These are phyloP conservation scores for Polietes domitor DNA, from an alignment of 2,888 invertebrate species.

Conservation along the genomic window DNA sequence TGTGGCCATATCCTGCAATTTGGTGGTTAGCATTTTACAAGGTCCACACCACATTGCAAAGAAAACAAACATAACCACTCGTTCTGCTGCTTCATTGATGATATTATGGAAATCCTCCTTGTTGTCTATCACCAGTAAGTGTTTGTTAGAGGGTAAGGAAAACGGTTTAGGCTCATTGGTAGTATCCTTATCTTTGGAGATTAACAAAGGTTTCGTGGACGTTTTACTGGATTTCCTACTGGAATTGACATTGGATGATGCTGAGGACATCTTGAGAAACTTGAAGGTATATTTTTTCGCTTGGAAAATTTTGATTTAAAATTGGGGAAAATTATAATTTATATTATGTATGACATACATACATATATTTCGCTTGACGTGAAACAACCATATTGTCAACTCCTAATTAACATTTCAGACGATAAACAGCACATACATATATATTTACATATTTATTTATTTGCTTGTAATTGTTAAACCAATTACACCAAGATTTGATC, in stretches of 20 bases:
- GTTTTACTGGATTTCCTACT: not conserved
- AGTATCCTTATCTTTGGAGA: not conserved
- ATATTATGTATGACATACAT: too few species aligned
- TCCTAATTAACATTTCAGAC: too few species aligned
- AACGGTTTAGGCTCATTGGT: not conserved
- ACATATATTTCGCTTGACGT: too few species aligned
- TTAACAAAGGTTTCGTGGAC: slow-evolving; percentile 22
- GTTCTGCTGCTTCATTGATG: slow-evolving; percentile 88
- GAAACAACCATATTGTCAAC: too few species aligned
- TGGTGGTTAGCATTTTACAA: slow-evolving; percentile 92
- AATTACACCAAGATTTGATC: too few species aligned
- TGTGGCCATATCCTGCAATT: slow-evolving; percentile 86
- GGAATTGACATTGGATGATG: not conserved
- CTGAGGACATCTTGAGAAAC: not conserved
- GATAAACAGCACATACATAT: too few species aligned
- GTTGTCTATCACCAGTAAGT: slow-evolving; percentile 75
- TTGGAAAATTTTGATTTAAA: not conserved
- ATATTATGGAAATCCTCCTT: slow-evolving; percentile 85
- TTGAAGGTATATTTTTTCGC: not conserved
- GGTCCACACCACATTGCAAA: slow-evolving; percentile 96
- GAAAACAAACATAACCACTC: slow-evolving; percentile 93
- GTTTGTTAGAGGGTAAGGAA: not conserved
- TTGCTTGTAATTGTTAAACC: too few species aligned
- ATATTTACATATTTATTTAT: too few species aligned
- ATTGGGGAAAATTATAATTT: not conserved